Conservation (phyloP, 2,113 vertebrate genomes). For the Phalacrocorax aristotelis region DNA sequence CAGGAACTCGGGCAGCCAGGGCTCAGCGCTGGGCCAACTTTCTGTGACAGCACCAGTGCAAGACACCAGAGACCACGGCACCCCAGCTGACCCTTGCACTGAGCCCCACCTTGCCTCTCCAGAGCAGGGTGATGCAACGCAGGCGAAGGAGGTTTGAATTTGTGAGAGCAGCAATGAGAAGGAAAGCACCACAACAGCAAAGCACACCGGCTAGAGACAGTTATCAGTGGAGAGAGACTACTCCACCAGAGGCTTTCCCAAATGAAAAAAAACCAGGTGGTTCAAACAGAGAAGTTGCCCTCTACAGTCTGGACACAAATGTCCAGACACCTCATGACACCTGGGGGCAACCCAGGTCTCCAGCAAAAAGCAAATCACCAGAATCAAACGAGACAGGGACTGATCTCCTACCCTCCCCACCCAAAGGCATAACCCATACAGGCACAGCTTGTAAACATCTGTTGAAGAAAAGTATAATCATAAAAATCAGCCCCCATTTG, state of each 20-base stretch:
- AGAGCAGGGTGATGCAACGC: not conserved
- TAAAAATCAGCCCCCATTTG: not conserved
- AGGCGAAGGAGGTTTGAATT: not conserved
- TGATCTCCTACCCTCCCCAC: not conserved
- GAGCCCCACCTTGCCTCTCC: rapidly evolving
- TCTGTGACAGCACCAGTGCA: not conserved
- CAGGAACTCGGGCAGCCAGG: not conserved
- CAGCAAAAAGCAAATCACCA: not conserved
- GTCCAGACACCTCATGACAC: not conserved
- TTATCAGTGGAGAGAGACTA: too few species aligned
- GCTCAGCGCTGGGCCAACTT: not conserved
- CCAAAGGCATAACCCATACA: not conserved
- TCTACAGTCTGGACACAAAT: not conserved
- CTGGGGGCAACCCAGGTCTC: not conserved
- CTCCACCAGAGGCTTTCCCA: not conserved
- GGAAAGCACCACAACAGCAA: not conserved
- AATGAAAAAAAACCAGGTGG: not conserved
- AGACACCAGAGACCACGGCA: not conserved
- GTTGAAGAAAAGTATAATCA: not conserved
- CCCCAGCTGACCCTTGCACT: not conserved
- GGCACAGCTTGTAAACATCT: not conserved
- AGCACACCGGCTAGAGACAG: not conserved
- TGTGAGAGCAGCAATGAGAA: not conserved
- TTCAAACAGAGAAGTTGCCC: not conserved
- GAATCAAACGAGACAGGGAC: not conserved